Conservation (phyloP, 2,888 invertebrate genomes). For the Adelphocoris suturalis region DNA sequence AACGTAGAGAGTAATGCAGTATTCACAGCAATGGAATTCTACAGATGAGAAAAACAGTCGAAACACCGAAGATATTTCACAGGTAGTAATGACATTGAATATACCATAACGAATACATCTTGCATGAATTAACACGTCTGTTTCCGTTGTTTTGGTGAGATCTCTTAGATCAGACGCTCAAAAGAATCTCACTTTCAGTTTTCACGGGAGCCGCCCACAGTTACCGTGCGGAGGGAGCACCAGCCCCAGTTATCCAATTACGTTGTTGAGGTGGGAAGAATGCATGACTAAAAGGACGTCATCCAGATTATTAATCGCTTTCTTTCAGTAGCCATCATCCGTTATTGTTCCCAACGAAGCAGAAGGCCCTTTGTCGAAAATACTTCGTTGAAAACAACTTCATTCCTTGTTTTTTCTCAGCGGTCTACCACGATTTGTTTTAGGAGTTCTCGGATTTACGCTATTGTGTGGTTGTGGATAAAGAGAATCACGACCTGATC, state of each 20-base stretch:
- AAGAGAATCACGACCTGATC: not conserved
- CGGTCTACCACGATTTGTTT: not conserved
- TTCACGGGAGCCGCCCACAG: constrained; percentile 3
- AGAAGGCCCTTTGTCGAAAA: constrained; percentile 3
- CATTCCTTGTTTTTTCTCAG: not conserved
- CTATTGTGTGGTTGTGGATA: not conserved
- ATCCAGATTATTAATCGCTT: constrained; percentile 20
- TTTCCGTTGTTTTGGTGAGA: not conserved
- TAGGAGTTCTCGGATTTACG: not conserved
- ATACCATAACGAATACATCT: no score
- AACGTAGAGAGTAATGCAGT: no score
- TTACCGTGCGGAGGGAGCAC: constrained; percentile 27
- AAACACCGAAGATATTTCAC: no score
- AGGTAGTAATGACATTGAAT: no score
- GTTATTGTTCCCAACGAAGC: not conserved
- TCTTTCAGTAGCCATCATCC: not conserved
- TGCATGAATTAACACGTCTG: no score
- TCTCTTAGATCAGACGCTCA: not conserved
- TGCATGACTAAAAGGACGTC: constrained; percentile 66
- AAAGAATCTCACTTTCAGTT: constrained; percentile 46
- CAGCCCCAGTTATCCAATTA: constrained; percentile 48
- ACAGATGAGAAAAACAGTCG: no score
- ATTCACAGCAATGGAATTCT: no score
- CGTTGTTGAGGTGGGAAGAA: constrained; percentile 60
- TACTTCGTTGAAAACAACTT: not conserved